These are phyloP conservation scores for Paralichthys olivaceus DNA, from an alignment of 2,113 vertebrate species.

Conservation along the genomic window DNA sequence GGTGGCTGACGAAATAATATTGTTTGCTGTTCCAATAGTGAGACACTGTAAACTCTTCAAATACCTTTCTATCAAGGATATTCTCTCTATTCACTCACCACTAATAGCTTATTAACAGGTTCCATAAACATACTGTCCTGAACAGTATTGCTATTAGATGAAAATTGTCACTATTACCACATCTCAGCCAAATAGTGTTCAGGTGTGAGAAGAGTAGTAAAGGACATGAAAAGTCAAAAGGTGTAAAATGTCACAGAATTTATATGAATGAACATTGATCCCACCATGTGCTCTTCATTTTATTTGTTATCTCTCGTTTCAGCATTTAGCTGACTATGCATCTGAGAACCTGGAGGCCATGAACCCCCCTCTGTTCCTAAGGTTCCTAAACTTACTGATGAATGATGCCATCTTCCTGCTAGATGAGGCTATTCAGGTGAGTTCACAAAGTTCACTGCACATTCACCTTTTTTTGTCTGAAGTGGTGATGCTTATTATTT, in stretches of 20 bases:
- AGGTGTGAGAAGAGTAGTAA: not conserved
- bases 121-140: not conserved
- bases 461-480: not conserved
- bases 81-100: not conserved
- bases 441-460: not conserved
- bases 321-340: constrained; percentile 93
- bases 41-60: not conserved
- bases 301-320: constrained; percentile 38
- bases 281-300: not conserved
- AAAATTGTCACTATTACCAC: not conserved
- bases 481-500: not conserved
- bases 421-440: constrained; percentile 98
- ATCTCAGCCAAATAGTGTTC: not conserved
- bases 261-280: not conserved
- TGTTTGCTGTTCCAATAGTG: not conserved
- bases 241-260: not conserved
- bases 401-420: constrained; percentile 97
- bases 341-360: constrained; percentile 97
- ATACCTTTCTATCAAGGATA: not conserved
- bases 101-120: not conserved
- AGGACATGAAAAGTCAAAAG: not conserved
- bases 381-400: constrained; percentile 97
- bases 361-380: constrained; percentile 94
- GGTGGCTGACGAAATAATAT: not conserved
- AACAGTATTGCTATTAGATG: not conserved